Percentiles rank a stretch among this genome's conserved stretches.
Conservation (phyloP, 2,797 vertebrate genomes). For the Syngnathus rostellatus region DNA sequence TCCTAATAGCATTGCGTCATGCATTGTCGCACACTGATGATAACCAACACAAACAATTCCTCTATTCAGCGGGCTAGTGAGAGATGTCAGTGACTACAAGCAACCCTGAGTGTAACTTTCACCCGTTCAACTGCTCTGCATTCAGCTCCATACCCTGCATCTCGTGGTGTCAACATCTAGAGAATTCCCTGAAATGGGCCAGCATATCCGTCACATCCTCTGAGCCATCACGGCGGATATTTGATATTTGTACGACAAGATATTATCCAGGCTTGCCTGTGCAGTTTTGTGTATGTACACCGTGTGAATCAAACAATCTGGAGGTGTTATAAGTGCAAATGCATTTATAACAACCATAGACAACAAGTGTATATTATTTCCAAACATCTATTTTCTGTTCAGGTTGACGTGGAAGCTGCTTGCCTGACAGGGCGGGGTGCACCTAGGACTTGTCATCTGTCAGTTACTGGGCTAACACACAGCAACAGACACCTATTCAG, state of each 20-base stretch:
- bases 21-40: not conserved
- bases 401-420: not conserved
- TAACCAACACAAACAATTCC: conserved; percentile 19
- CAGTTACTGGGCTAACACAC: not conserved
- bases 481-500: not conserved
- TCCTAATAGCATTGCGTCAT: not conserved
- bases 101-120: conserved; percentile 32
- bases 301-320: not conserved
- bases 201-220: conserved; percentile 28
- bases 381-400: not conserved
- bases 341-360: not conserved
- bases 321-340: not conserved
- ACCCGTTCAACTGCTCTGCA: conserved; percentile 41
- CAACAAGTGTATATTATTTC: not conserved
- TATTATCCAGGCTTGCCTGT: conserved; percentile 26
- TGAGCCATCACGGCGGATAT: conserved; percentile 44
- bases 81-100: conserved; percentile 10
- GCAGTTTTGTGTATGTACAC: not conserved
- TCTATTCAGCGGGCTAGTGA: conserved; percentile 14
- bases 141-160: conserved; percentile 41
- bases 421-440: not conserved
- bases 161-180: conserved; percentile 45
- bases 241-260: conserved; percentile 42
- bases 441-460: not conserved
- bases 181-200: conserved; percentile 53